phyloP scores from a whole-genome alignment of 2,888 invertebrate genomes.

The Eugnorisma glareosa region DNA sequence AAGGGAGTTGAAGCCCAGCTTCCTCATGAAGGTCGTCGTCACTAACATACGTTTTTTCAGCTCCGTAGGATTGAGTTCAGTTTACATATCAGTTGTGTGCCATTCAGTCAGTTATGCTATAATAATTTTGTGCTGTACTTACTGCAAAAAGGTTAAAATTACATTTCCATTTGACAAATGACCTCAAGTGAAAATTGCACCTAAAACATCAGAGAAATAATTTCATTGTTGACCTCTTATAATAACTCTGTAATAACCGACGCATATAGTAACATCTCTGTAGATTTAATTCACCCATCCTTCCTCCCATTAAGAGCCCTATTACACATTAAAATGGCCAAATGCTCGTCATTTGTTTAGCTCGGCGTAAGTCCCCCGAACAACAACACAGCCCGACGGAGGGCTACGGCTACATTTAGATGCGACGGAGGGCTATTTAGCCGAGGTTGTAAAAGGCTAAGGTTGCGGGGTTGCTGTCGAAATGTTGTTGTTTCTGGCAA shows the following conservation, averaged over 20 bases:
- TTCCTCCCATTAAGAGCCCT: constrained; percentile 35
- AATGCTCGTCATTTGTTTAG: constrained; percentile 61
- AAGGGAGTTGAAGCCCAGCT: background rate
- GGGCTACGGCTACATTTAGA: constrained; percentile 58
- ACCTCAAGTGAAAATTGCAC: background rate
- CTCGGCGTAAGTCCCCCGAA: constrained; percentile 65
- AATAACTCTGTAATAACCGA: constrained; percentile 6
- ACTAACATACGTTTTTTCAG: background rate
- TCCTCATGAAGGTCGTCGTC: too few species aligned
- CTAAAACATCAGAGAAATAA: background rate
- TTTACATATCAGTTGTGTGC: background rate
- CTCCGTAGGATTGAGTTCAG: background rate
- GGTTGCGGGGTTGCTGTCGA: constrained; percentile 65
- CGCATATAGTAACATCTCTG: background rate
- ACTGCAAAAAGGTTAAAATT: too few species aligned
- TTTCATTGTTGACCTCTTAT: background rate
- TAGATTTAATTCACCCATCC: constrained; percentile 45
- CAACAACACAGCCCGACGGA: constrained; percentile 62
- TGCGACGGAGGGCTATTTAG: constrained; percentile 75
- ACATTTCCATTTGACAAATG: too few species aligned
- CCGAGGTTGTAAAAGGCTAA: constrained; percentile 67
- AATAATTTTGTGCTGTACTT: too few species aligned
- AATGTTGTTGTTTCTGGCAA: constrained; percentile 83
- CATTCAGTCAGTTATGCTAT: too few species aligned
- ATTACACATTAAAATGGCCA: constrained; percentile 68